Evolutionary conservation across 2,113 vertebrate species (phyloP).

Genomic region (Macquaria australasica): DNA sequence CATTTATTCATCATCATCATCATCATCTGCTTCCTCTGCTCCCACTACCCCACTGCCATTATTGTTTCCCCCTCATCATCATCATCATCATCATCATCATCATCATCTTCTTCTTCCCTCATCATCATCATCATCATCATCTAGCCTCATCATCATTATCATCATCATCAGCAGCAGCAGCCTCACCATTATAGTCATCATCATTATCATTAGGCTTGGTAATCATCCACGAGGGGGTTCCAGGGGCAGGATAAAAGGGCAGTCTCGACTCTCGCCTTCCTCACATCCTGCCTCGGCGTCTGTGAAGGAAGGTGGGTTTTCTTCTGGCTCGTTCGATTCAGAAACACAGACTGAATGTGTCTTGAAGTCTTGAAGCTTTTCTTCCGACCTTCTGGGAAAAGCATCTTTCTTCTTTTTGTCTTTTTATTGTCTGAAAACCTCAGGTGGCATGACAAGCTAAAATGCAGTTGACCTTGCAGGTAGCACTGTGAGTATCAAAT

Average conservation of each 20-base stretch:
- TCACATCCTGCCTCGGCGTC: slow-evolving; percentile 67
- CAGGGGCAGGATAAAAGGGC: slow-evolving; percentile 82
- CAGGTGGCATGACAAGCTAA: not conserved
- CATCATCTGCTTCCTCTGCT: slow-evolving; percentile 80
- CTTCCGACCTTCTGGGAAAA: not conserved
- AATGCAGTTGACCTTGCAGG: slow-evolving; percentile 3
- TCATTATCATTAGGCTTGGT: slow-evolving; percentile 87
- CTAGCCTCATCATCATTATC: slow-evolving; percentile 77
- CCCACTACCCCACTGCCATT: slow-evolving; percentile 73
- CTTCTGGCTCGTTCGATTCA: slow-evolving; percentile 4
- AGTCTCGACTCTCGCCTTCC: slow-evolving; percentile 57
- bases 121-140: slow-evolving; percentile 70
- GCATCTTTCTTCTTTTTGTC: not conserved
- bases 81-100: slow-evolving; percentile 70
- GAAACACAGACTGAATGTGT: not conserved
- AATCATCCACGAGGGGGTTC: slow-evolving; percentile 85
- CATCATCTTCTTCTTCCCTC: slow-evolving; percentile 66
- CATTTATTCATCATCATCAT: slow-evolving; percentile 86
- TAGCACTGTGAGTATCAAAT: slow-evolving; percentile 48
- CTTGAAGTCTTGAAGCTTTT: slow-evolving; percentile 3
- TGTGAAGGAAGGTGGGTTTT: slow-evolving; percentile 30
- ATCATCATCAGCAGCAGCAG: slow-evolving; percentile 67
- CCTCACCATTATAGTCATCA: slow-evolving; percentile 86
- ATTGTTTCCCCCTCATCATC: slow-evolving; percentile 75
- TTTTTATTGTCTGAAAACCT: not conserved